Conservation (phyloP, 2,888 invertebrate genomes). For the Drosophila acutilabella region DNA sequence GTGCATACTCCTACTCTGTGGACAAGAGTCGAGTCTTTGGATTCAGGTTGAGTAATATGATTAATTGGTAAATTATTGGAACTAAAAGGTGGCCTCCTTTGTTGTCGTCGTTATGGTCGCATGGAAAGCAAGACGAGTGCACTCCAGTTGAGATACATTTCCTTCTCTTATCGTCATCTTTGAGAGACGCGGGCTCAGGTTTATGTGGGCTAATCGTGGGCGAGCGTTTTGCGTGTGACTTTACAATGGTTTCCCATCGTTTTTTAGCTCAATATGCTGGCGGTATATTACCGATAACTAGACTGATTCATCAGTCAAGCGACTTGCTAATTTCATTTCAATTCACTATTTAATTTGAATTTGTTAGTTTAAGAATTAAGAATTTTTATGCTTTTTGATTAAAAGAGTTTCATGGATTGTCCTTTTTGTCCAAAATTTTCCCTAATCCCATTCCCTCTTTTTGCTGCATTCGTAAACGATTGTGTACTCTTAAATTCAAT, state of each 20-base stretch:
- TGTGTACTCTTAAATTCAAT: too few species aligned
- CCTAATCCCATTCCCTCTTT: too few species aligned
- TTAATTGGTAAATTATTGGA: constrained; percentile 83
- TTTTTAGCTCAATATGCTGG: constrained; percentile 9
- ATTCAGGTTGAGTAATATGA: constrained; percentile 74
- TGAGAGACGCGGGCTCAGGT: constrained; percentile 20
- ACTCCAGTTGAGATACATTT: constrained; percentile 48
- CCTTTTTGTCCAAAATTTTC: too few species aligned
- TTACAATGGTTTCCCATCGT: constrained; percentile 21
- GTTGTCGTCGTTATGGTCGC: constrained; percentile 39
- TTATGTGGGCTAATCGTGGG: constrained; percentile 45
- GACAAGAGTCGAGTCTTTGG: constrained; percentile 31
- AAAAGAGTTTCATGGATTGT: too few species aligned
- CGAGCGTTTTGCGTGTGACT: constrained; percentile 31
- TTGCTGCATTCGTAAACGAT: too few species aligned
- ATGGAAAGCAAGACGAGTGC: constrained; percentile 38
- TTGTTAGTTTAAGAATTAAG: too few species aligned
- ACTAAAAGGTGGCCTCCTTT: constrained; percentile 74
- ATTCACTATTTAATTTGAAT: too few species aligned
- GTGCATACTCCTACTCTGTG: constrained; percentile 27
- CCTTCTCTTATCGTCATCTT: constrained; percentile 33
- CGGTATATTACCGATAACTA: neutral
- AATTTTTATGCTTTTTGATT: too few species aligned
- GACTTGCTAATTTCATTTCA: too few species aligned
- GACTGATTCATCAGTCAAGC: neutral